Conservation (phyloP, 2,888 invertebrate genomes). For the Strigamia crassipes region DNA sequence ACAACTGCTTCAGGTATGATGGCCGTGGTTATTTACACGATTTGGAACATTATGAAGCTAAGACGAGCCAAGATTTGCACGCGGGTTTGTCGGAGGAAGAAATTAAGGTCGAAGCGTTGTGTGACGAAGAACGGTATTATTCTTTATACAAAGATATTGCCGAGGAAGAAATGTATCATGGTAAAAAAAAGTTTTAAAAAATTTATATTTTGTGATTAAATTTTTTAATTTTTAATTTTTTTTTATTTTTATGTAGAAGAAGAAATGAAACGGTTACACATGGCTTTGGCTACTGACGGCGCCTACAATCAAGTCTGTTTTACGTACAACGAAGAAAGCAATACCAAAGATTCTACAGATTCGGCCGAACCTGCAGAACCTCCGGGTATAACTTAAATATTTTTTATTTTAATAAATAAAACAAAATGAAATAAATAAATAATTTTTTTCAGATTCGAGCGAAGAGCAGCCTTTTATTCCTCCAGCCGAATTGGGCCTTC, state of each 20-base stretch:
- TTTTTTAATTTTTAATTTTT: constrained; percentile 44
- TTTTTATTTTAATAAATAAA: too few relatives aligned
- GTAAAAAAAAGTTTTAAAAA: constrained; percentile 63
- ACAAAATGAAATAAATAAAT: too few relatives aligned
- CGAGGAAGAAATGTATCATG: constrained; percentile 88
- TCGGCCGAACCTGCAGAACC: constrained; percentile 60
- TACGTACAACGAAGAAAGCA: constrained; percentile 56
- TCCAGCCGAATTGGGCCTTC: constrained; percentile 74
- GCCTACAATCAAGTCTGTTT: constrained; percentile 61
- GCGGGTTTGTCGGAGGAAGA: constrained; percentile 73
- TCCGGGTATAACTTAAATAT: constrained; percentile 52
- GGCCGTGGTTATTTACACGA: constrained; percentile 90
- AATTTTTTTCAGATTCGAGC: constrained; percentile 61
- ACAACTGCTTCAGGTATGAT: constrained; percentile 75
- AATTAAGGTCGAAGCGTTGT: constrained; percentile 81
- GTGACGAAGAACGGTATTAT: constrained; percentile 93
- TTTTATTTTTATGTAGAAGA: constrained; percentile 69
- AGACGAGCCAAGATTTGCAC: constrained; percentile 62
- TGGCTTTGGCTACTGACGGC: constrained; percentile 63
- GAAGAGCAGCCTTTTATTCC: constrained; percentile 71
- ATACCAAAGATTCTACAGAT: constrained; percentile 33
- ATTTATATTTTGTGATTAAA: too few relatives aligned
- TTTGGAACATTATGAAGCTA: constrained; percentile 76
- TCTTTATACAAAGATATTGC: constrained; percentile 85
- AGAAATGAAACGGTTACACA: constrained; percentile 81